A percentile compares a stretch with the other conserved stretches of the same genome.
phyloP scores from a whole-genome alignment of 2,113 vertebrate species.

The Hemiprocne comata region DNA sequence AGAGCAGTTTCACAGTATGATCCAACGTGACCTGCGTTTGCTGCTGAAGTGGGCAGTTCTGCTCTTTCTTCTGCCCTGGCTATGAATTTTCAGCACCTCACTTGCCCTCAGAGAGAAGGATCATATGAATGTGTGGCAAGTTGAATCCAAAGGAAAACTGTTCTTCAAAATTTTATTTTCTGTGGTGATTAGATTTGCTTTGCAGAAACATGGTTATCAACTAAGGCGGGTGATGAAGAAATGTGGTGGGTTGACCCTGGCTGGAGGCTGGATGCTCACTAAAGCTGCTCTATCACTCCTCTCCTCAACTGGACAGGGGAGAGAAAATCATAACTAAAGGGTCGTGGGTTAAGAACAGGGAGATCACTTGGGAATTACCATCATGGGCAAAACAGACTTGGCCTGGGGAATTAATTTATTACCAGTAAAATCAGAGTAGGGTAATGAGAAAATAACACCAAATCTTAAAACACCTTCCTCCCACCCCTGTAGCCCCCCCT shows the following conservation, averaged over 20 bases:
- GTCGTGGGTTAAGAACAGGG: neutral
- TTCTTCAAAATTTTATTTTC: neutral
- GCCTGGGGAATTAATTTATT: neutral
- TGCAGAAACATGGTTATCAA: neutral
- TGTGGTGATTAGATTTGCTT: neutral
- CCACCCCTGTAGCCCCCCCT: neutral
- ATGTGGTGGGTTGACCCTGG: neutral
- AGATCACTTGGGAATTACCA: neutral
- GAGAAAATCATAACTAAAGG: too few relatives aligned
- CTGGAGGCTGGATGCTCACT: neutral
- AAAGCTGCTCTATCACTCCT: neutral
- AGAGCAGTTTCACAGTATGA: neutral
- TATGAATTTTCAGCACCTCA: neutral
- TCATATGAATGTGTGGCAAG: neutral
- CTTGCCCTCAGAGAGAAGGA: neutral
- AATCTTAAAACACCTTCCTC: neutral
- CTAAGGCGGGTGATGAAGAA: neutral
- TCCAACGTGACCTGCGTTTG: neutral
- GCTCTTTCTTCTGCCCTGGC: neutral
- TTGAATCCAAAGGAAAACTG: neutral
- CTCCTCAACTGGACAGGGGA: neutral
- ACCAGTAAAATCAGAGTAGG: neutral
- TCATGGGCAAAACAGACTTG: neutral
- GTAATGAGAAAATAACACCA: neutral
- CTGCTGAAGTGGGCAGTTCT: neutral